Percentiles rank a stretch among this genome's conserved stretches.
Evolutionary conservation across 2,797 vertebrate species (phyloP).

Genomic region (Trachurus trachurus): DNA sequence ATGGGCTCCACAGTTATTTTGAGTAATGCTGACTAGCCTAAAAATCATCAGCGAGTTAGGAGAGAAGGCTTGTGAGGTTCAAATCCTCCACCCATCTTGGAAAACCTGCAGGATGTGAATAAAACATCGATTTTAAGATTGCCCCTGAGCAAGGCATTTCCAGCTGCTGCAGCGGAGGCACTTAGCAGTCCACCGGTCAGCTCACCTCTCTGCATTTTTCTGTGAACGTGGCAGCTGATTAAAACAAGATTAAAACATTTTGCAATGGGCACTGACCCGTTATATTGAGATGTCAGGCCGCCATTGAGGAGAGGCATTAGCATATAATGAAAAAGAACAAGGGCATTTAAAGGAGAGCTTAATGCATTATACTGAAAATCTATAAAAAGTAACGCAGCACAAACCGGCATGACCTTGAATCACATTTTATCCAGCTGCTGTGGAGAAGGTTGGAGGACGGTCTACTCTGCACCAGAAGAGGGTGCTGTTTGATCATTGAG

Average conservation of each 20-base stretch:
- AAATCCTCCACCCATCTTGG: slow-evolving; percentile 19
- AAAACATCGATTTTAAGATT: slow-evolving; percentile 14
- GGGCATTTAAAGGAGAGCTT: slow-evolving; percentile 63
- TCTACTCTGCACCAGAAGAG: slow-evolving; percentile 73
- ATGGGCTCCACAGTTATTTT: slow-evolving; percentile 42
- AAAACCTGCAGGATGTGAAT: slow-evolving; percentile 30
- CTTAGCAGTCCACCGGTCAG: slow-evolving; percentile 22
- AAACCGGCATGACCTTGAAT: slow-evolving; percentile 70
- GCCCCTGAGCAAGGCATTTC: slow-evolving; percentile 36
- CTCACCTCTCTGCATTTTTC: slow-evolving; percentile 51
- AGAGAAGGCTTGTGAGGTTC: slow-evolving; percentile 24
- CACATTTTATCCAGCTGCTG: slow-evolving; percentile 48
- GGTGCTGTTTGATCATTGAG: slow-evolving; percentile 67
- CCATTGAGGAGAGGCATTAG: slow-evolving; percentile 52
- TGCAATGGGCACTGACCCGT: slow-evolving; percentile 48
- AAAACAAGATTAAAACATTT: slow-evolving; percentile 62
- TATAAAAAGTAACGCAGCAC: slow-evolving; percentile 55
- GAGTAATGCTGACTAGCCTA: slow-evolving; percentile 38
- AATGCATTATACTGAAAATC: slow-evolving; percentile 57
- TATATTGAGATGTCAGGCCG: slow-evolving; percentile 41
- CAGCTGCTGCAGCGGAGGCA: not conserved
- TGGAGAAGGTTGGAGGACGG: not conserved
- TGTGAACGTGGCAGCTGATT: slow-evolving; percentile 65
- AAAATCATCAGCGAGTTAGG: slow-evolving; percentile 38
- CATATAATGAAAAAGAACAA: slow-evolving; percentile 58